Conservation (phyloP, 1,140 invertebrate genomes). For the Drosophila guanche region DNA sequence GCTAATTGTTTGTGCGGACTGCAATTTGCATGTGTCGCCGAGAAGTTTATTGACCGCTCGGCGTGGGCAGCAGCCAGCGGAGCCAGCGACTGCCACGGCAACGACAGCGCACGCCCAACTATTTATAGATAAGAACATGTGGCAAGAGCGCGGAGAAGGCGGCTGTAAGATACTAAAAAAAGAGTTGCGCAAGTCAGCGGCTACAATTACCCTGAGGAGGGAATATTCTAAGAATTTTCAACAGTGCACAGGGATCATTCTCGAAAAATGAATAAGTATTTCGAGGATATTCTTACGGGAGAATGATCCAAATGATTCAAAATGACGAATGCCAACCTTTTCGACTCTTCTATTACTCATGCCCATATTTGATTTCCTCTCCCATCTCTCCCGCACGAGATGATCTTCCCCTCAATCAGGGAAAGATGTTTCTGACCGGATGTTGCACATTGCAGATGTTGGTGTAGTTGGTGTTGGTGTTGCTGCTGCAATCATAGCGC, state of each 20-base stretch:
- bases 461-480: slow-evolving; percentile 37
- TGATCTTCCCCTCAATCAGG: slow-evolving; percentile 31
- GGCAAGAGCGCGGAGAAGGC: slow-evolving; percentile 62
- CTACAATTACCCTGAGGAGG: slow-evolving; percentile 20
- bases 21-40: slow-evolving; percentile 80
- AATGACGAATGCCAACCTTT: too few relatives aligned
- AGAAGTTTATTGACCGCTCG: slow-evolving; percentile 74
- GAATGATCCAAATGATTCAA: too few relatives aligned
- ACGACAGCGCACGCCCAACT: slow-evolving; percentile 55
- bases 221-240: slow-evolving; percentile 23
- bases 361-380: neutral
- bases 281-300: too few relatives aligned
- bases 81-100: slow-evolving; percentile 7
- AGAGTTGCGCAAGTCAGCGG: slow-evolving; percentile 31
- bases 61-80: slow-evolving; percentile 66
- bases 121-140: slow-evolving; percentile 82
- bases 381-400: slow-evolving; percentile 32
- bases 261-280: slow-evolving; percentile 1
- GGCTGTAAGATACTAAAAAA: slow-evolving; percentile 30
- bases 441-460: slow-evolving; percentile 52
- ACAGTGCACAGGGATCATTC: slow-evolving; percentile 7
- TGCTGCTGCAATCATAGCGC: slow-evolving; percentile 69
- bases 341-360: neutral
- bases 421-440: slow-evolving; percentile 66
- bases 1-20: slow-evolving; percentile 53